Percentiles rank a stretch among this genome's conserved stretches.
Conservation (phyloP, 2,113 vertebrate species). For the Dicaeum eximium region DNA sequence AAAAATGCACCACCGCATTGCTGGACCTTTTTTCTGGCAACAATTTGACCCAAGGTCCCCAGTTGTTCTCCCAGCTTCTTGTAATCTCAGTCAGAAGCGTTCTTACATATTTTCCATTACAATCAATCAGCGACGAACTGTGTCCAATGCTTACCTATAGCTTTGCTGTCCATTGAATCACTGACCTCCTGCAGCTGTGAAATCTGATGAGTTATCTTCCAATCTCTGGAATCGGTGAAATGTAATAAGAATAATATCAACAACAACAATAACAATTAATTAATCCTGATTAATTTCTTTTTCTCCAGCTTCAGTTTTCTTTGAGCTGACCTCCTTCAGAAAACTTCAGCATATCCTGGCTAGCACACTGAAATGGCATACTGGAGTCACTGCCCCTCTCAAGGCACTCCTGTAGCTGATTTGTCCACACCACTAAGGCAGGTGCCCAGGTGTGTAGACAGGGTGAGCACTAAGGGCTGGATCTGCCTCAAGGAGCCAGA, state of each 20-base stretch:
- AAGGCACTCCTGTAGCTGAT: not conserved
- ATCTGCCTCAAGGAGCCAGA: not conserved
- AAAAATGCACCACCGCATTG: too few relatives aligned
- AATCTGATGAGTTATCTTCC: not conserved
- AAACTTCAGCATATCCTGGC: not conserved
- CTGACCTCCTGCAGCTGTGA: not conserved
- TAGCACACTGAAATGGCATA: not conserved
- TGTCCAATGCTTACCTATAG: not conserved
- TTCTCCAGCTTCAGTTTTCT: not conserved
- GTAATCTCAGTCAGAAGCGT: not conserved
- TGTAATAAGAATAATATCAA: not conserved
- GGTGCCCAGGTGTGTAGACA: not conserved
- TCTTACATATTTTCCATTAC: not conserved
- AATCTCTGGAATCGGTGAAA: not conserved
- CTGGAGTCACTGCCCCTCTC: not conserved
- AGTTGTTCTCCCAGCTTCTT: not conserved
- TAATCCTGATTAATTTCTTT: not conserved
- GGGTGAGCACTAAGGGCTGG: not conserved
- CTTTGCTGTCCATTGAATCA: not conserved
- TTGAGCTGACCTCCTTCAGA: not conserved
- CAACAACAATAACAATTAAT: not conserved
- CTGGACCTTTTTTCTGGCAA: not conserved
- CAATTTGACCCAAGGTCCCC: not conserved
- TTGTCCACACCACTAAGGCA: not conserved
- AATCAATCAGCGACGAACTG: not conserved